phyloP scores from a whole-genome alignment of 1,140 invertebrate genomes.

The Trichomalopsis sarcophagae region DNA sequence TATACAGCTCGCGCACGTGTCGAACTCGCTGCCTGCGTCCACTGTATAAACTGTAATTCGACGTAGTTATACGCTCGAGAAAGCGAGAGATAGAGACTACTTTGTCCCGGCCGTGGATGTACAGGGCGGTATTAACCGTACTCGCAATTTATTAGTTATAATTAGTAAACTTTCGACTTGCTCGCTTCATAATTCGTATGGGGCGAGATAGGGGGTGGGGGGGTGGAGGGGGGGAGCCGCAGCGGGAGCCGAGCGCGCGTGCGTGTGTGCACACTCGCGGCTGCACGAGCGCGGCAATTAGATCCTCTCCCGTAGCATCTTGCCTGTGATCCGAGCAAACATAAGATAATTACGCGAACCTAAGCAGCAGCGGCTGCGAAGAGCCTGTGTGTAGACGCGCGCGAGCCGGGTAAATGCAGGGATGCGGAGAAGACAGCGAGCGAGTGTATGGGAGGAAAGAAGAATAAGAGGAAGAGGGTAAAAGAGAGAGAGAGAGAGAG shows the following conservation, averaged over 20 bases:
- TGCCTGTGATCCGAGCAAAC: constrained; percentile 29
- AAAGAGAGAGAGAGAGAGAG: too few relatives aligned
- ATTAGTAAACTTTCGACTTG: constrained; percentile 50
- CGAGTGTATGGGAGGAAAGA: not conserved
- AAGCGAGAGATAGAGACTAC: not conserved
- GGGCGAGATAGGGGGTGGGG: not conserved
- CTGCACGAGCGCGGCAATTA: constrained; percentile 37
- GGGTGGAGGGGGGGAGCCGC: too few relatives aligned
- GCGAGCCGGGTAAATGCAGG: not conserved
- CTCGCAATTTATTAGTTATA: constrained; percentile 52
- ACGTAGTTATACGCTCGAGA: constrained; percentile 7
- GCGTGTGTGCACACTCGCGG: not conserved
- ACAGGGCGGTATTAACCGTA: constrained; percentile 23
- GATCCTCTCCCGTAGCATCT: constrained; percentile 7
- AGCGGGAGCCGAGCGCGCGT: not conserved
- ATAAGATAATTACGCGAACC: constrained; percentile 31
- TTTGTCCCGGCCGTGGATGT: not conserved
- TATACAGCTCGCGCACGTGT: constrained; percentile 30
- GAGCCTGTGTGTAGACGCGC: not conserved
- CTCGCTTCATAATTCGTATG: constrained; percentile 31
- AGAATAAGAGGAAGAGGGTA: too few relatives aligned
- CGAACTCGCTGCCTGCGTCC: constrained; percentile 17
- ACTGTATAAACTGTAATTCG: constrained; percentile 45
- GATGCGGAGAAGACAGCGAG: not conserved
- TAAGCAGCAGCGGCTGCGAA: not conserved